These are phyloP conservation scores for Gymnosoma rotundatum DNA, from an alignment of 2,888 invertebrate species.

Conservation along the genomic window DNA sequence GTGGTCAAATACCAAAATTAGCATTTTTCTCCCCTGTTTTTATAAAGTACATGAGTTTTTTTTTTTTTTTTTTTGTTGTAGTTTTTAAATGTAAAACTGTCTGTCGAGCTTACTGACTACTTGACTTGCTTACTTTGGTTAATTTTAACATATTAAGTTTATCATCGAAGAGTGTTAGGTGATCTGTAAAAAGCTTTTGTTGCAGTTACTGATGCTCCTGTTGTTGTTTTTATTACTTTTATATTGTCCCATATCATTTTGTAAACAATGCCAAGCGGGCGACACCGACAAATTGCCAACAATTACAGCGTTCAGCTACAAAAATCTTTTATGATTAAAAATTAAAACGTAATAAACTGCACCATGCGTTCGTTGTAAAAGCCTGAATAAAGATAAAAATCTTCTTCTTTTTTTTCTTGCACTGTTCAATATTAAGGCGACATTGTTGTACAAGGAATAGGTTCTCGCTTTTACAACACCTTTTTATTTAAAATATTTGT, in stretches of 20 bases:
- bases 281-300: constrained; percentile 80
- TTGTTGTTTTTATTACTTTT: constrained; percentile 22
- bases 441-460: not conserved
- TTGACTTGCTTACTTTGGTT: constrained; percentile 30
- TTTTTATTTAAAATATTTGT: constrained; percentile 35
- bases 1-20: constrained; percentile 81
- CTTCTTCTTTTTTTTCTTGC: constrained; percentile 4
- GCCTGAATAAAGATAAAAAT: constrained; percentile 40
- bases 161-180: constrained; percentile 57
- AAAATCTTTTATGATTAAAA: constrained; percentile 51
- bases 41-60: constrained; percentile 30
- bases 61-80: constrained; percentile 11
- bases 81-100: constrained; percentile 6
- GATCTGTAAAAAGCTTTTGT: constrained; percentile 59
- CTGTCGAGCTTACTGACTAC: constrained; percentile 18
- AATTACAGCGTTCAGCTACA: constrained; percentile 75
- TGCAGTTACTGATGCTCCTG: not conserved
- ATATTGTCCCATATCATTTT: constrained; percentile 57
- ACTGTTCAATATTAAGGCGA: constrained; percentile 7
- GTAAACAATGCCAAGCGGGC: constrained; percentile 70
- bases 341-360: constrained; percentile 41
- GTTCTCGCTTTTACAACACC: constrained; percentile 3
- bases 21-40: constrained; percentile 76
- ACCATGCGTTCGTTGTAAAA: constrained; percentile 32
- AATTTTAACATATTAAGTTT: constrained; percentile 23